These are phyloP conservation scores for Lamproptera curius DNA, from an alignment of 2,888 invertebrate genomes.

Conservation along the genomic window DNA sequence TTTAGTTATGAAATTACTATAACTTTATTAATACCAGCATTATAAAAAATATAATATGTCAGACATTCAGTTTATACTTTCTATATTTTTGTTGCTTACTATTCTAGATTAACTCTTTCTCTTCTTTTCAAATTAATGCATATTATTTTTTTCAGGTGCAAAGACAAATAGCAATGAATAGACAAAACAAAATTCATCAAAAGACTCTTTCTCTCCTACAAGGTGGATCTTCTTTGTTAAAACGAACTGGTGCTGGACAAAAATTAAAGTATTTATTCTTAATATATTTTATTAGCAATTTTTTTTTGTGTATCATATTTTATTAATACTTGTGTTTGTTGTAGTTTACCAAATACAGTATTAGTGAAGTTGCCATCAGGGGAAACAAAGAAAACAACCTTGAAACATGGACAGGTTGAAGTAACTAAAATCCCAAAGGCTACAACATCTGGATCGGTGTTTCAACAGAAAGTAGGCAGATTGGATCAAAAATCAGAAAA, in stretches of 20 bases:
- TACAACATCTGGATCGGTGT: conserved; percentile 48
- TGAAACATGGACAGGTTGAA: conserved; percentile 65
- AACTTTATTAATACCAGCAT: too few species aligned
- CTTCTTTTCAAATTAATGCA: too few species aligned
- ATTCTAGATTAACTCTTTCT: too few species aligned
- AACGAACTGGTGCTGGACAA: conserved; percentile 58
- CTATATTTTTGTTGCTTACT: too few species aligned
- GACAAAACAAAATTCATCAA: conserved; percentile 83
- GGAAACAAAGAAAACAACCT: conserved; percentile 57
- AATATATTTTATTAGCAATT: neutral
- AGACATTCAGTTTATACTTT: too few species aligned
- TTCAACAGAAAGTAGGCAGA: conserved; percentile 42
- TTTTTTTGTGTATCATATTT: conserved; percentile 14
- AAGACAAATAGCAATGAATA: conserved; percentile 86
- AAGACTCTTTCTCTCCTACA: conserved; percentile 85
- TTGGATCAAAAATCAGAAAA: conserved; percentile 53
- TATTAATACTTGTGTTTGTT: conserved; percentile 21
- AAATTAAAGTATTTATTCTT: conserved; percentile 59
- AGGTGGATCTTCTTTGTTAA: conserved; percentile 80
- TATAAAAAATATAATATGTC: too few species aligned
- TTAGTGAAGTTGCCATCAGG: conserved; percentile 68
- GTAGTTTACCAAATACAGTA: conserved; percentile 69
- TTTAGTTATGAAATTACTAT: too few species aligned
- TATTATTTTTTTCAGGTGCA: conserved; percentile 81
- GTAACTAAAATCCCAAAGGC: conserved; percentile 59